Evolutionary conservation across 2,888 invertebrate genomes (phyloP), one percentile per base, ranked within the genome.

Genomic region (Anaspis maculata): DNA sequence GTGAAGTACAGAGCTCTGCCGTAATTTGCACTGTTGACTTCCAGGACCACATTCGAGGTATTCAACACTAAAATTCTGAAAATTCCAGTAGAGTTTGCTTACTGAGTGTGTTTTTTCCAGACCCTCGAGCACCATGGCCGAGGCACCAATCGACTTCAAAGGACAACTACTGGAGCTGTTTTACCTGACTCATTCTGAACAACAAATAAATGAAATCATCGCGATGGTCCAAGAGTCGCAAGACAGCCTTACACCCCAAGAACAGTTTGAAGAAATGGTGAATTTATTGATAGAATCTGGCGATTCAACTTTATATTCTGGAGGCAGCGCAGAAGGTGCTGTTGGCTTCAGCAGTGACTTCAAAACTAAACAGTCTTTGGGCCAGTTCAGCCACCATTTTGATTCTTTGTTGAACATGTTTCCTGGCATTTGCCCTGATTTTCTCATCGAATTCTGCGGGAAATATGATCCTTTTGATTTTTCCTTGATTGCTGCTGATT

Each of bases 341-440:
- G 30, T 9, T n/a, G 23, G 14, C 12, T 13, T 23, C 4, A 10
- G 22, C n/a, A n/a, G n/a, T n/a, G n/a, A n/a, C n/a, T n/a, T n/a
- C n/a, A n/a, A n/a, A n/a, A n/a, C n/a, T n/a, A n/a, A n/a, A 19
- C 19, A 19, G 9, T 6, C 5, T 19, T 6, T 19, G 19, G 9
- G 19, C 19, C 10, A 13, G 12, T 31, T 23, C 12, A 23, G 13
- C 6, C 29, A 26, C 13, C 13, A 16, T 25, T 10, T 14, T 24
- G 21, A 30, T 24, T 15, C 35, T 19, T 32, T 45, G n/a, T 5
- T 30, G 14, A 34, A 35, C 27, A 24, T 45, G 10, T 45, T 43
- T 31, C 41, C 45, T 3, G 41, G 41, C 23, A 37, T 41, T 27
- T 34, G 29, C 25, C 30, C 32, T n/a, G 12, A 32, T 10, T 45